phyloP scores from a whole-genome alignment of 1,140 invertebrate genomes.

The Potamilus streckersoni region DNA sequence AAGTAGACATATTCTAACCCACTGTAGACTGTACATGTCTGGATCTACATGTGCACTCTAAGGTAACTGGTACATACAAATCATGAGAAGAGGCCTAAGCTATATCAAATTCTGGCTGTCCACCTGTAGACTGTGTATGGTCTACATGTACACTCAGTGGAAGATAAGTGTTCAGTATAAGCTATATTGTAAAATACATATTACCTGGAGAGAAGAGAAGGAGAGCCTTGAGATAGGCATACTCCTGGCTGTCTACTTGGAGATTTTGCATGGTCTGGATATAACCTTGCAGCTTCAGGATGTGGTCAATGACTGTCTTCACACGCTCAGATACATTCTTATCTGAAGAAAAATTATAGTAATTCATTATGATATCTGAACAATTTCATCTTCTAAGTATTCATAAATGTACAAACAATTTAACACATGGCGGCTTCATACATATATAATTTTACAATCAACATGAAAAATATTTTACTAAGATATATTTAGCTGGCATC shows the following conservation, averaged over 20 bases:
- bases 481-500: no score
- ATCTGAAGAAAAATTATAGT: constrained; percentile 19
- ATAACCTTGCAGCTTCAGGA: constrained; percentile 85
- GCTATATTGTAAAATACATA: neutral
- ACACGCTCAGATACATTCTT: constrained; percentile 74
- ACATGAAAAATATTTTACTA: no score
- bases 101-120: neutral
- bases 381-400: no score
- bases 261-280: constrained; percentile 81
- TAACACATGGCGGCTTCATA: no score
- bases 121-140: neutral
- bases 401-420: no score
- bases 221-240: constrained; percentile 90
- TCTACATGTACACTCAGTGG: neutral
- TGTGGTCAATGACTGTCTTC: constrained; percentile 83
- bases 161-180: neutral
- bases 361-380: no score
- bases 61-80: no score
- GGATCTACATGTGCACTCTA: no score
- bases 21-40: no score
- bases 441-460: no score
- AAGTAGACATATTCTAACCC: no score
- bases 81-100: no score
- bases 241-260: constrained; percentile 85
- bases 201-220: constrained; percentile 82